These are phyloP conservation scores for Limnodromus scolopaceus DNA, from an alignment of 2,797 vertebrate genomes.

Conservation along the genomic window DNA sequence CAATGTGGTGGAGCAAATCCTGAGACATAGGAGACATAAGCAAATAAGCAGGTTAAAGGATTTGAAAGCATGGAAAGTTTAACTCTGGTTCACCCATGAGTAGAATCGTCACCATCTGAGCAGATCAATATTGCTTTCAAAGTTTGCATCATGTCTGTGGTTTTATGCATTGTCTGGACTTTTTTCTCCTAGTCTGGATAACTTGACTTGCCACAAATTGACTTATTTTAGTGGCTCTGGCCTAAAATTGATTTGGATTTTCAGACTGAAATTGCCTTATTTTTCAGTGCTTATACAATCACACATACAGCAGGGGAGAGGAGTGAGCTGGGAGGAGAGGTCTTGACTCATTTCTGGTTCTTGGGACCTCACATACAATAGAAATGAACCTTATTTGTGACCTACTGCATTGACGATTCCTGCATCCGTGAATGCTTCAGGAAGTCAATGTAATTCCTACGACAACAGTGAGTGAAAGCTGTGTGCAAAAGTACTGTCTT, in stretches of 20 bases:
- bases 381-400: neutral
- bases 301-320: neutral
- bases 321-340: neutral
- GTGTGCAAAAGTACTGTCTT: neutral
- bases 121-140: neutral
- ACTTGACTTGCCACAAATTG: neutral
- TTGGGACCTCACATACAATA: neutral
- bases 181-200: neutral
- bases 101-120: neutral
- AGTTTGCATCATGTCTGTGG: neutral
- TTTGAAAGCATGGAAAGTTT: neutral
- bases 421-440: neutral
- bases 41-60: neutral
- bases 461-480: neutral
- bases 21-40: neutral
- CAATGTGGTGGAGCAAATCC: neutral
- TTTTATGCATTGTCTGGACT: neutral
- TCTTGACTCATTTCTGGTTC: neutral
- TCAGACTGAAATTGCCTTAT: neutral
- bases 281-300: neutral
- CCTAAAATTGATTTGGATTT: neutral
- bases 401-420: neutral
- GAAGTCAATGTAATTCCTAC: neutral
- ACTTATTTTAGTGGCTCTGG: neutral
- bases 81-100: fast-evolving